These are phyloP conservation scores for Myoxocephalus aenaeus DNA, from an alignment of 2,797 vertebrate species.

Conservation along the genomic window DNA sequence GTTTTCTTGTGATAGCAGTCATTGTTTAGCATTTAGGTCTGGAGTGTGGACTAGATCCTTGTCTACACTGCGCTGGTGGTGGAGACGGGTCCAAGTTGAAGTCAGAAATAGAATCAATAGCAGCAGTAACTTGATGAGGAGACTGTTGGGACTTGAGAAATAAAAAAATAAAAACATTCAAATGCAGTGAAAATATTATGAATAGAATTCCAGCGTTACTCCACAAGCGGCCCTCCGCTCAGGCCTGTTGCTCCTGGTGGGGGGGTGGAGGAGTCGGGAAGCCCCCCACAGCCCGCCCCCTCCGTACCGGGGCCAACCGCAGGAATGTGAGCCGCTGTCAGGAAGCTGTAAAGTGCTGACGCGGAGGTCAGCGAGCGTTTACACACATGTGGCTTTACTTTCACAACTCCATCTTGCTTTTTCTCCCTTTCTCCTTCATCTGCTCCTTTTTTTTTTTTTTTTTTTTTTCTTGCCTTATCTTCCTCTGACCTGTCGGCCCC, in stretches of 20 bases:
- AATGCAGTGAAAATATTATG: constrained; percentile 79
- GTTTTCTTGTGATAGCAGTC: constrained; percentile 54
- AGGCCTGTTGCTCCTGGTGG: constrained; percentile 65
- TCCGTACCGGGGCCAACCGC: constrained; percentile 62
- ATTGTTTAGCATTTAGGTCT: constrained; percentile 42
- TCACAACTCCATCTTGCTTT: constrained; percentile 70
- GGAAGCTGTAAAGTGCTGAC: constrained; percentile 85
- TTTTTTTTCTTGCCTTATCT: constrained; percentile 43
- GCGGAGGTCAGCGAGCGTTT: constrained; percentile 80
- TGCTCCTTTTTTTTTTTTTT: constrained; percentile 28
- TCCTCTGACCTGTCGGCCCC: constrained; percentile 16
- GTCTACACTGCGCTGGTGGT: constrained; percentile 25
- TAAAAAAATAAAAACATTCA: constrained; percentile 61
- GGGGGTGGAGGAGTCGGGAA: constrained; percentile 50
- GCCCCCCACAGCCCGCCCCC: constrained; percentile 16
- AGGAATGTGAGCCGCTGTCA: constrained; percentile 82
- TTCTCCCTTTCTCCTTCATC: constrained; percentile 55
- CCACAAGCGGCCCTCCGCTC: constrained; percentile 52
- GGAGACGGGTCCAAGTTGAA: constrained; percentile 50
- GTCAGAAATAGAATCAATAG: constrained; percentile 72
- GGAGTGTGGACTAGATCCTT: constrained; percentile 37
- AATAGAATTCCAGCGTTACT: constrained; percentile 75
- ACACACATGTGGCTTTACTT: constrained; percentile 84
- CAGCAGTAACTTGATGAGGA: constrained; percentile 61
- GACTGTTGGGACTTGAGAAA: constrained; percentile 61